These are phyloP conservation scores for Sandelia bainsii DNA, from an alignment of 2,797 vertebrate genomes.

Conservation along the genomic window DNA sequence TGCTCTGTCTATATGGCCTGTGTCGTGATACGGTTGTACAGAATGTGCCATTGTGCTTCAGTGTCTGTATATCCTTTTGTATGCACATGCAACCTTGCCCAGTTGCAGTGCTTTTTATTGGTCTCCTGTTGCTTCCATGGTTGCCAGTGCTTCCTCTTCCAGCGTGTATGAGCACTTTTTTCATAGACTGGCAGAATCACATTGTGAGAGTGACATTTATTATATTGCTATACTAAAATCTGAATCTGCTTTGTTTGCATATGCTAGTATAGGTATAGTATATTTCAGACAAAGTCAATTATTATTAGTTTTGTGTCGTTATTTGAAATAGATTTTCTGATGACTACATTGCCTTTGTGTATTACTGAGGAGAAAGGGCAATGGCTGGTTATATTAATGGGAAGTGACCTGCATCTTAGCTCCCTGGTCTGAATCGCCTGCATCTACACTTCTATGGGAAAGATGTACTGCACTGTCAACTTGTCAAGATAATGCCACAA, in stretches of 20 bases:
- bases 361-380: background rate
- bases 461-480: slow-evolving; percentile 38
- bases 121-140: slow-evolving; percentile 1
- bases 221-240: background rate
- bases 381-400: slow-evolving; percentile 3
- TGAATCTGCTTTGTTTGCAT: background rate
- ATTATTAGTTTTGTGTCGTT: slow-evolving; percentile 27
- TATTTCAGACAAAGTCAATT: slow-evolving; percentile 9
- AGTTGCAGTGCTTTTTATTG: background rate
- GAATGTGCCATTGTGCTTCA: slow-evolving; percentile 6
- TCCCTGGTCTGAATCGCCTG: slow-evolving; percentile 29
- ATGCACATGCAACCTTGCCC: background rate
- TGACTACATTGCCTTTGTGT: slow-evolving; percentile 17
- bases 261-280: background rate
- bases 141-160: background rate
- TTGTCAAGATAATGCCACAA: slow-evolving; percentile 63
- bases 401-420: slow-evolving; percentile 14
- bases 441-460: slow-evolving; percentile 26
- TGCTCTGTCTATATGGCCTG: background rate
- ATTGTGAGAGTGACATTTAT: background rate
- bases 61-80: slow-evolving; percentile 1
- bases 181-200: background rate
- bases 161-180: background rate
- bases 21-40: slow-evolving; percentile 24
- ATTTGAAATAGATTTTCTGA: slow-evolving; percentile 12